Base-by-base conservation (phyloP, 2,113 vertebrate genomes). In the Camelus bactrianus region DNA sequence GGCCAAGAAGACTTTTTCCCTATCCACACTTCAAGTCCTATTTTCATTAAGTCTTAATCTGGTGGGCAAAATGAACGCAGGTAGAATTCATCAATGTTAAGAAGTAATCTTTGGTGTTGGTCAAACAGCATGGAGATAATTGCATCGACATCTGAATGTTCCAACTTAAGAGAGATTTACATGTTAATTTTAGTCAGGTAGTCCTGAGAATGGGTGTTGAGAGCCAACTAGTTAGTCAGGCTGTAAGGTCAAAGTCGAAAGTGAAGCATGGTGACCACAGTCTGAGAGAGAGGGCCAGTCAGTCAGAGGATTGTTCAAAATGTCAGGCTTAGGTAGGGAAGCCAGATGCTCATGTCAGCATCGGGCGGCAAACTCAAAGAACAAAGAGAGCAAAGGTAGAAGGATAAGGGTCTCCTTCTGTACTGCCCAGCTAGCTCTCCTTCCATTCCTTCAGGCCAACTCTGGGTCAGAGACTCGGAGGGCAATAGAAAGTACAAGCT, bases 181-280 rank as follows among this genome's bases (percentile, higher is more conserved):
- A 4, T 13, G 13, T 46, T 22, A 56, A 96, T 72, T 86, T 52
- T 54, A 54, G 3, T 81, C 13, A 76, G 42, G 1, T 0, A 32
- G 48, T 56, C 17, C n/a, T 79, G 62, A 93, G 50, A 77, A 32
- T 54, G 17, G 9, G 54, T 69, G 11, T 82, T 32, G 58, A 70
- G 14, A 50, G 0, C 20, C 1, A 87, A 19, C 20, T 24, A 24
- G 22, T 30, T 32, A 83, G 85, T 5, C 22, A 52, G 9, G 46
- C 82, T 84, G 70, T n/a, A 85, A 48, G 19, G 42, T 76, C 60
- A 65, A 56, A 35, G 15, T 62, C 60, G 20, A 35, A 73, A 60
- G 8, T 58, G 42, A 30, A 32, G 13, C 0, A 6, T 22, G 1
- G 16, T 5, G 20, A 16, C 14, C 30, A 19, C 3, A 15, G 7